Evolutionary conservation across 2,888 invertebrate genomes (phyloP).

Genomic region (Cosmia pyralina): DNA sequence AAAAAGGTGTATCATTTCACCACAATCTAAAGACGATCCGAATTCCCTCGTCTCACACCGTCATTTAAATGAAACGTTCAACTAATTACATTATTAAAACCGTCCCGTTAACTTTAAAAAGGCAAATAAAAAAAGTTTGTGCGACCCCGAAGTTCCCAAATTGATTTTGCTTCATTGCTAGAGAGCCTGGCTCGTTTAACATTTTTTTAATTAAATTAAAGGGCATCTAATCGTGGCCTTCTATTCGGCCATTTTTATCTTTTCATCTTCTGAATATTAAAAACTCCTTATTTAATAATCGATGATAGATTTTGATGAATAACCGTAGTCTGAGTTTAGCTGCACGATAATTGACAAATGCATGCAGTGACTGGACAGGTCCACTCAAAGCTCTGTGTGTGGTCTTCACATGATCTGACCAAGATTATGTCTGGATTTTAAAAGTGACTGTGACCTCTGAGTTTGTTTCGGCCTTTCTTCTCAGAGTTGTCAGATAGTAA

Average conservation of each 20-base stretch:
- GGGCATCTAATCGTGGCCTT: conserved; percentile 75
- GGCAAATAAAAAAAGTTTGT: conserved; percentile 74
- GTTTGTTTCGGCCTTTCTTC: no score
- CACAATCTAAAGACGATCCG: conserved; percentile 4
- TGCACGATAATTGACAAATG: no score
- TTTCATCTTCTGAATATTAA: conserved; percentile 66
- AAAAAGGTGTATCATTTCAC: no score
- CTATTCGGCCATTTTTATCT: conserved; percentile 66
- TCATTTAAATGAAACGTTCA: conserved; percentile 50
- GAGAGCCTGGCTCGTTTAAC: conserved; percentile 81
- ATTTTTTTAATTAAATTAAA: conserved; percentile 87
- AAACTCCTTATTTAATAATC: conserved; percentile 52
- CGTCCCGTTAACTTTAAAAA: conserved; percentile 70
- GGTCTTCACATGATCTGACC: no score
- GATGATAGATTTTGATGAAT: conserved; percentile 27
- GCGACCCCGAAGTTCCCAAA: conserved; percentile 79
- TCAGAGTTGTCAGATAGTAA: no score
- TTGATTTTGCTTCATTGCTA: conserved; percentile 80
- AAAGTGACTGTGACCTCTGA: no score
- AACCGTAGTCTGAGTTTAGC: not conserved
- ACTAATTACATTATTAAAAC: conserved; percentile 66
- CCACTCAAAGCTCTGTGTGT: no score
- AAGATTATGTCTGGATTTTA: no score
- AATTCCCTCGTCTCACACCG: conserved; percentile 11
- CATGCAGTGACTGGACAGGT: no score